These are phyloP conservation scores for Toxotes jaculatrix DNA, from an alignment of 2,113 vertebrate genomes.

Conservation along the genomic window DNA sequence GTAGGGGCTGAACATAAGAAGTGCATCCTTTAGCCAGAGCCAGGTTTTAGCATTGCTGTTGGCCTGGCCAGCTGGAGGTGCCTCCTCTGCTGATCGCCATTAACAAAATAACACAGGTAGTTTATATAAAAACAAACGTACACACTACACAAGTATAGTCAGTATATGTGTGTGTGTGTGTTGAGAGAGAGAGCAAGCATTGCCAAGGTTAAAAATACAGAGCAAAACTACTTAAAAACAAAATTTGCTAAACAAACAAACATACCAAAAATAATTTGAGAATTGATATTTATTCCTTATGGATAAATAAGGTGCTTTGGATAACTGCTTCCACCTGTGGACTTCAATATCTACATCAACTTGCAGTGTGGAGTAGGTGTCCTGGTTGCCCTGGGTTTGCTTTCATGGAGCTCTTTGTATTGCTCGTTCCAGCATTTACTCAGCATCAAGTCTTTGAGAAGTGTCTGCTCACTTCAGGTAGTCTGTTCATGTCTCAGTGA, in stretches of 20 bases:
- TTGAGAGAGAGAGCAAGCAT: too few relatives aligned
- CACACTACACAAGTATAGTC: too few relatives aligned
- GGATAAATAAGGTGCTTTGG: background rate
- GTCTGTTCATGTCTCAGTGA: constrained; percentile 77
- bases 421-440: constrained; percentile 61
- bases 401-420: constrained; percentile 36
- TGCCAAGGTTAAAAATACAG: too few relatives aligned
- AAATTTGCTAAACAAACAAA: background rate
- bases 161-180: too few relatives aligned
- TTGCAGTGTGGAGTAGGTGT: constrained; percentile 3
- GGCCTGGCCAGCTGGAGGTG: constrained; percentile 46
- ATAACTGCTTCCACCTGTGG: constrained; percentile 2
- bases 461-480: constrained; percentile 72
- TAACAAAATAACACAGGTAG: constrained; percentile 26
- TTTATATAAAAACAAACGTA: background rate
- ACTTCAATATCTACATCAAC: background rate
- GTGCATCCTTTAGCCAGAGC: constrained; percentile 24
- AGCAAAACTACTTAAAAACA: background rate
- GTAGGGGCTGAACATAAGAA: constrained; percentile 29
- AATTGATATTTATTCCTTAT: background rate
- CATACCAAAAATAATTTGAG: background rate
- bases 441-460: constrained; percentile 63
- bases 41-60: constrained; percentile 26
- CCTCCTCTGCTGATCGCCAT: constrained; percentile 8
- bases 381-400: constrained; percentile 29